These are phyloP conservation scores for Lithophane ornitopus DNA, from an alignment of 2,888 invertebrate genomes.

Conservation along the genomic window DNA sequence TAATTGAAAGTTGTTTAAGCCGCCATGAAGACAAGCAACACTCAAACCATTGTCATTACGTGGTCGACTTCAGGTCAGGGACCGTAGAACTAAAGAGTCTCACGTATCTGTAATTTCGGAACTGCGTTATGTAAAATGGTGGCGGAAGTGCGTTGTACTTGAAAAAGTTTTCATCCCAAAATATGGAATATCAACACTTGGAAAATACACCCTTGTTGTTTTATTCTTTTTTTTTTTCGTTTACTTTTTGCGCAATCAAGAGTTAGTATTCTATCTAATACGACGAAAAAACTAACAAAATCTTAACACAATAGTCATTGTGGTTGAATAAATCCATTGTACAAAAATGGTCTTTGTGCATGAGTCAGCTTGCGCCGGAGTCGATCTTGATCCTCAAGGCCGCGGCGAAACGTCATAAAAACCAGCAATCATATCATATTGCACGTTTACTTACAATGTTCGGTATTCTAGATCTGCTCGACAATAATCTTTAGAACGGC, in stretches of 20 bases:
- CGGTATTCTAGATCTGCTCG: conserved; percentile 29
- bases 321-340: conserved; percentile 75
- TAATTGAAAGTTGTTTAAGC: conserved; percentile 16
- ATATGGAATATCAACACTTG: not conserved
- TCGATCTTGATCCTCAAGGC: conserved; percentile 67
- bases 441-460: conserved; percentile 40
- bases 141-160: not conserved
- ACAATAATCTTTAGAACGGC: conserved; percentile 34
- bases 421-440: conserved; percentile 45
- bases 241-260: conserved; percentile 1
- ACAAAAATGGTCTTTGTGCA: conserved; percentile 70
- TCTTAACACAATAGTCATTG: conserved; percentile 79
- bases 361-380: conserved; percentile 72
- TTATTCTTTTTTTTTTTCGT: not conserved
- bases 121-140: not conserved
- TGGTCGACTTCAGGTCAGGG: too few species aligned
- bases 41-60: not conserved
- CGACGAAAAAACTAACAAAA: conserved; percentile 62
- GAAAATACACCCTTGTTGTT: not conserved
- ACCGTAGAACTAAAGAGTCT: not conserved
- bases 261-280: conserved; percentile 6
- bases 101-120: too few species aligned
- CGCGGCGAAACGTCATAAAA: conserved; percentile 56
- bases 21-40: conserved; percentile 1
- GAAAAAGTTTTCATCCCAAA: not conserved